phyloP scores from a whole-genome alignment of 2,888 invertebrate genomes.

The Cephus nigrinus region DNA sequence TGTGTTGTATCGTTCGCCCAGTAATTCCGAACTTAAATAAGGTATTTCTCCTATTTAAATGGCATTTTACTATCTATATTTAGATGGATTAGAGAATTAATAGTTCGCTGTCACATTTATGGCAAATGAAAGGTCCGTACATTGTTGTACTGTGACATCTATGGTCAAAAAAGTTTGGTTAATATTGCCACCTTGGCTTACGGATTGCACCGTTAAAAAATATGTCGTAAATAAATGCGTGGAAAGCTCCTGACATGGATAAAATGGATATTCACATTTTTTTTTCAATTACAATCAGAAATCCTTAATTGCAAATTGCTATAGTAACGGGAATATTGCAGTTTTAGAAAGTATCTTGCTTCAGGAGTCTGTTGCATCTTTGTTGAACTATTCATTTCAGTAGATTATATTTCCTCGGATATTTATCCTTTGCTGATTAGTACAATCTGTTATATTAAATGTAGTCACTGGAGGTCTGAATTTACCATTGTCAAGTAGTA shows the following conservation, averaged over 20 bases:
- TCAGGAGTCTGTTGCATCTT: neutral
- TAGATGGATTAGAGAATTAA: neutral
- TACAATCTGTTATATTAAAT: neutral
- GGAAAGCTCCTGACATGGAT: neutral
- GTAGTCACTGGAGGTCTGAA: neutral
- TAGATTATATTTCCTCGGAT: neutral
- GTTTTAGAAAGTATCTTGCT: neutral
- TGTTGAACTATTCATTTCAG: neutral
- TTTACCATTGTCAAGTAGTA: neutral
- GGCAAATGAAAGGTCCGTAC: neutral
- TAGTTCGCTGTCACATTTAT: neutral
- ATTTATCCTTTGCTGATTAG: neutral
- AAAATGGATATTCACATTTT: neutral
- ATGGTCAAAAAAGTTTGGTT: slow-evolving; percentile 62
- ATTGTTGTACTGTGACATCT: slow-evolving; percentile 32
- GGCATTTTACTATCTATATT: slow-evolving; percentile 15
- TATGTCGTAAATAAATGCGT: slow-evolving; percentile 37
- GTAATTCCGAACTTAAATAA: slow-evolving; percentile 64
- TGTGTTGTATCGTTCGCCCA: slow-evolving; percentile 67
- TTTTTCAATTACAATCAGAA: neutral
- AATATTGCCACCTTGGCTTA: slow-evolving; percentile 65
- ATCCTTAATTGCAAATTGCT: neutral
- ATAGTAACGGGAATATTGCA: neutral
- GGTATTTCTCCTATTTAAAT: slow-evolving; percentile 50
- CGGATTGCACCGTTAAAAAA: slow-evolving; percentile 41